Base-by-base conservation (phyloP, 2,888 invertebrate species). In the Nemotelus pantherinus region DNA sequence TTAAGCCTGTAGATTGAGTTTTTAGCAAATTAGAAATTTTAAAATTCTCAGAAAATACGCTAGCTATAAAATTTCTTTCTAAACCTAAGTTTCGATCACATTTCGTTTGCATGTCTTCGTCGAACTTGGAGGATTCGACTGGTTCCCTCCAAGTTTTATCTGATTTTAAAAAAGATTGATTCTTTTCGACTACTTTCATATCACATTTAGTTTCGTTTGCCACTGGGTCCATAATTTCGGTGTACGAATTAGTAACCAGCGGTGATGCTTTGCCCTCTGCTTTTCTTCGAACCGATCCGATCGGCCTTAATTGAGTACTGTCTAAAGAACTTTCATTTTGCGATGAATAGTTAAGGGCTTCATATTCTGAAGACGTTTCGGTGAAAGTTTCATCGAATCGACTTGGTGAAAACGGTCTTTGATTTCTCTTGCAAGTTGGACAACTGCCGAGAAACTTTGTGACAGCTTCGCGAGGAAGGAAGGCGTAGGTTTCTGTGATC, bases 401-500 rank as follows among this genome's bases (percentile, higher is more conserved):
- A 44, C 84, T 80, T 6, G 87, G 87, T 47, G 87, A 86, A 3
- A 85, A 83, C 55, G 86, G 85, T 5, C 87, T 83, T 4, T 87
- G 82, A 76, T 86, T 86, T 80, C 86, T 87, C 78, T 86, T 87
- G 88, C 98, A 98, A 88, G 97, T 96, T 63, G 95, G 93, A 87
- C 97, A 98, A 83, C 96, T 95, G 87, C 97, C 93, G 79, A 98
- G 92, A 89, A 98, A 98, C 83, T 96, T 93, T 79, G 98, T 98
- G 85, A 98, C 97, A 71, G 98, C 97, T 88, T 98, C 98, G 78
- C 98, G 92, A 3, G 98, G 98, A 83, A 98, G 90, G 86, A 97
- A 98, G 72, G 97, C 96, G 89, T 96, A 98, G 79, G 95, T 96
- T 89, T 98, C 97, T 75, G 97, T 97, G 85, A 98, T 97, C 98